Conservation (phyloP, 2,113 vertebrate species). For the Heliornis fulica region DNA sequence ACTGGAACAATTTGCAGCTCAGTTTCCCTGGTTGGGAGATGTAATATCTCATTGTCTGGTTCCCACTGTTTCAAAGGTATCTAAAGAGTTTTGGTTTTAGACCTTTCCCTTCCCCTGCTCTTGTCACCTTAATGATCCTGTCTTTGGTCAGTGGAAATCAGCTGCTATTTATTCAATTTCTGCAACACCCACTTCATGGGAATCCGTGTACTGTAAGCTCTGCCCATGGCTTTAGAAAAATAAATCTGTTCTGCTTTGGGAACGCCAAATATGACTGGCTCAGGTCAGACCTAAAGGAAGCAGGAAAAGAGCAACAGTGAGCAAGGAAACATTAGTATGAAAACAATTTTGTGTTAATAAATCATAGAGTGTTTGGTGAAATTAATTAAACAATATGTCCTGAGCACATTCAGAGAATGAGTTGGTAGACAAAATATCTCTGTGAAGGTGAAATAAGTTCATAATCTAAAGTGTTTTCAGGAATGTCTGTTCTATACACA, state of each 20-base stretch:
- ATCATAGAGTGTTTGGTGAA: conserved; percentile 16
- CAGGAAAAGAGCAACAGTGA: conserved; percentile 46
- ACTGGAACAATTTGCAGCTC: background rate
- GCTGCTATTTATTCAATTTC: conserved; percentile 14
- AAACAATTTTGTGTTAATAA: conserved; percentile 10
- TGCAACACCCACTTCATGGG: conserved; percentile 34
- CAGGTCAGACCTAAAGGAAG: conserved; percentile 39
- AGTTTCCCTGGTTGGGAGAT: background rate
- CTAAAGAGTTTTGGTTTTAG: background rate
- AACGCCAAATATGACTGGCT: background rate
- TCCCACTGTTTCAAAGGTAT: background rate
- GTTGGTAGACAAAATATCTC: background rate
- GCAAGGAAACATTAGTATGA: conserved; percentile 43
- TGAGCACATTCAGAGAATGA: background rate
- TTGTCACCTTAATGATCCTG: background rate
- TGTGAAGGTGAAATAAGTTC: background rate
- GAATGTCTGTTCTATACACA: background rate
- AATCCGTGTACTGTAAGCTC: background rate
- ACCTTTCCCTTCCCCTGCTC: background rate
- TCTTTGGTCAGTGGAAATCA: conserved; percentile 20
- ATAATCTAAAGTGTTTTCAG: background rate
- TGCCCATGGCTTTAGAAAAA: conserved; percentile 29
- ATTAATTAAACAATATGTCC: conserved; percentile 9
- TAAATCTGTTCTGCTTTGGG: conserved; percentile 3
- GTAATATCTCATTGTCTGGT: background rate